Evolutionary conservation across 2,113 vertebrate species (phyloP).

Genomic region (Ptychochromis oligacanthus): DNA sequence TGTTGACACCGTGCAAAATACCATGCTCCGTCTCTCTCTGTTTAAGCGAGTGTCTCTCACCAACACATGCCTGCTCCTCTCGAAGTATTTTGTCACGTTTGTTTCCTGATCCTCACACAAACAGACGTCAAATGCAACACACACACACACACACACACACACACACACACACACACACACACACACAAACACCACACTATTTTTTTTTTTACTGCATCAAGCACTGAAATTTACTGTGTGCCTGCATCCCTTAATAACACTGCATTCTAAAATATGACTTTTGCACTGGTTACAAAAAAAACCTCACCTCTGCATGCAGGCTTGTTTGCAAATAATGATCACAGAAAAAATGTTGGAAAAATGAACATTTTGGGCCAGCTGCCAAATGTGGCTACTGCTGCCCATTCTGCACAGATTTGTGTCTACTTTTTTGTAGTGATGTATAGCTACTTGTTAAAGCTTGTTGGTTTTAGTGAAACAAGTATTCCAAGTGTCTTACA

Average conservation of each 20-base stretch:
- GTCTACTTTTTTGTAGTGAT: not conserved
- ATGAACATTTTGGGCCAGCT: not conserved
- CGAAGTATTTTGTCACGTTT: not conserved
- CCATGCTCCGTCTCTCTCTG: not conserved
- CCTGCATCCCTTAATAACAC: not conserved
- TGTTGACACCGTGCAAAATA: too few species aligned
- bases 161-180: accelerated
- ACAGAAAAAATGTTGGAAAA: not conserved
- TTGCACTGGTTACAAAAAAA: not conserved
- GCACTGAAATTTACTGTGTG: not conserved
- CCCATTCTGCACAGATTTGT: not conserved
- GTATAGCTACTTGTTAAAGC: not conserved
- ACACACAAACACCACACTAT: too few species aligned
- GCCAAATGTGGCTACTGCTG: not conserved
- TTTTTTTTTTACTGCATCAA: not conserved
- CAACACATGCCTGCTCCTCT: not conserved
- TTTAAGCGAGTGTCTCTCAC: not conserved
- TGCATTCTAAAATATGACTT: not conserved
- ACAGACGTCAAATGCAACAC: not conserved
- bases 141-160: not conserved
- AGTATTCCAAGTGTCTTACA: not conserved
- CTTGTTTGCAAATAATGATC: constrained; percentile 7
- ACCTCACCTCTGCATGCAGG: not conserved
- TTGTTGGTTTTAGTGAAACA: constrained; percentile 6
- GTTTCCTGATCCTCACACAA: not conserved